A percentile compares a stretch with the other conserved stretches of the same genome.
Conservation (phyloP, 2,113 vertebrate species). For the Arenaria interpres region DNA sequence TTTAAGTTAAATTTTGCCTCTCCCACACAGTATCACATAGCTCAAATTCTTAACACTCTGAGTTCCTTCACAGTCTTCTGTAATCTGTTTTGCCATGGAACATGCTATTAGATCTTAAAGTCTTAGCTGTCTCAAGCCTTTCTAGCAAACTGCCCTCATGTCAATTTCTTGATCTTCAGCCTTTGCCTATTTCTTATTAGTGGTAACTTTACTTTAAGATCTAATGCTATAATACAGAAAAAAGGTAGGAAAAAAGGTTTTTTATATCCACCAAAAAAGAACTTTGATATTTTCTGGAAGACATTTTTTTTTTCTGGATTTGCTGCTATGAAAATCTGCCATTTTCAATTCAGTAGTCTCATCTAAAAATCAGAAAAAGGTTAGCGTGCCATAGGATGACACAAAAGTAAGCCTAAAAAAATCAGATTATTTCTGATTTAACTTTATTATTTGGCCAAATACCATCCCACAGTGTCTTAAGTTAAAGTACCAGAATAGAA, state of each 20-base stretch:
- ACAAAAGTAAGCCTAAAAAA: not conserved
- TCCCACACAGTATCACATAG: not conserved
- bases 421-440: slow-evolving; percentile 24
- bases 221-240: not conserved
- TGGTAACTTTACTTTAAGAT: not conserved
- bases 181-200: not conserved
- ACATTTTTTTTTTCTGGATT: slow-evolving; percentile 78
- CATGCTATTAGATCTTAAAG: not conserved
- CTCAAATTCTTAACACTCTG: not conserved
- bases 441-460: slow-evolving; percentile 79
- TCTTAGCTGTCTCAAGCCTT: not conserved
- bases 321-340: slow-evolving; percentile 80
- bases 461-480: slow-evolving; percentile 78
- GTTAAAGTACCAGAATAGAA: slow-evolving; percentile 78
- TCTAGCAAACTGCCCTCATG: not conserved
- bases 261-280: slow-evolving; percentile 70
- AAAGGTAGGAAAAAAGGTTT: not conserved
- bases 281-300: slow-evolving; percentile 82
- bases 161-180: not conserved
- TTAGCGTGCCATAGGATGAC: not conserved
- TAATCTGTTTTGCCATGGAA: not conserved
- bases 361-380: slow-evolving; percentile 55
- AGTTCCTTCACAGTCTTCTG: not conserved
- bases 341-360: slow-evolving; percentile 78
- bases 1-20: not conserved